phyloP scores from a whole-genome alignment of 2,888 invertebrate species.

The Parthenolecanium corni region DNA sequence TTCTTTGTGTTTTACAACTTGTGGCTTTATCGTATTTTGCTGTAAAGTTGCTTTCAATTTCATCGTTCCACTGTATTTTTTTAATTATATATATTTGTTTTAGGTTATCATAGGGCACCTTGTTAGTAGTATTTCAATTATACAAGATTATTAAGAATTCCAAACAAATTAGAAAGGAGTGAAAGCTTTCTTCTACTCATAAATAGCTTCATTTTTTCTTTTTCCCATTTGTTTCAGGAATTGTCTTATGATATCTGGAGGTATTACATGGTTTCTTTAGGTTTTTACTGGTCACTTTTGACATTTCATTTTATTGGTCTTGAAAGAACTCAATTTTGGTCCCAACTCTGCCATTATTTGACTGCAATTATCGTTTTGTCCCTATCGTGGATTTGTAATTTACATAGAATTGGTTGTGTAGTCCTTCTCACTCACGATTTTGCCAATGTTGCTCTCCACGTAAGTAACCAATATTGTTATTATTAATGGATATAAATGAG shows the following conservation, averaged over 20 bases:
- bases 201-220: too few species aligned
- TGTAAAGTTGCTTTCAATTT: too few species aligned
- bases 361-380: slow-evolving; percentile 80
- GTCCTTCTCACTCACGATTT: slow-evolving; percentile 78
- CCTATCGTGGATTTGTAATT: slow-evolving; percentile 90
- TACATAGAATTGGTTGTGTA: slow-evolving; percentile 80
- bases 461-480: slow-evolving; percentile 37
- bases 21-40: too few species aligned
- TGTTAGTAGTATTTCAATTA: too few species aligned
- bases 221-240: slow-evolving; percentile 50
- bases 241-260: slow-evolving; percentile 77
- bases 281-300: slow-evolving; percentile 90
- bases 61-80: background rate
- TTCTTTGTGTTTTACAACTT: too few species aligned
- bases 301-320: slow-evolving; percentile 90
- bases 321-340: slow-evolving; percentile 88
- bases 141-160: too few species aligned
- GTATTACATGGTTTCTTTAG: slow-evolving; percentile 92
- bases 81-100: background rate
- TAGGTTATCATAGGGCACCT: too few species aligned
- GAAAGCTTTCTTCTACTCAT: too few species aligned
- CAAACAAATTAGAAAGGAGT: too few species aligned
- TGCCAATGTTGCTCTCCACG: slow-evolving; percentile 80
- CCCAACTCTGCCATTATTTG: slow-evolving; percentile 96
- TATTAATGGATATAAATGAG: too few species aligned